Percentiles rank a stretch among this genome's conserved stretches.
Evolutionary conservation across 2,113 vertebrate genomes (phyloP).

Genomic region (Perccottus glenii): DNA sequence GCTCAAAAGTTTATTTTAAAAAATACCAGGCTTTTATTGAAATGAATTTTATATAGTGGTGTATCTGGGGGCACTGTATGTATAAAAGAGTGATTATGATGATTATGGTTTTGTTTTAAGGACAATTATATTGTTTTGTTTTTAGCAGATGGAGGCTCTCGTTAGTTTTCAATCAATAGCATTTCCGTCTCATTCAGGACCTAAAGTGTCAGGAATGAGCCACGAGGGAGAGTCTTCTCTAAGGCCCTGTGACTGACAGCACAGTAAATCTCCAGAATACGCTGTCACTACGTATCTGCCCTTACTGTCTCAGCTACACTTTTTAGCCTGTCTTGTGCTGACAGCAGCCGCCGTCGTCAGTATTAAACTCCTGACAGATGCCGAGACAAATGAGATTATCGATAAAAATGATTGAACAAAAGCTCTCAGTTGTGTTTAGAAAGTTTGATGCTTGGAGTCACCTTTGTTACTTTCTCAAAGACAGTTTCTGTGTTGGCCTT

Average conservation of each 20-base stretch:
- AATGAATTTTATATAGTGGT: too few species aligned
- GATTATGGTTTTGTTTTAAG: too few species aligned
- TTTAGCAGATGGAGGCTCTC: background rate
- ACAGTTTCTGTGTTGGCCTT: constrained; percentile 37
- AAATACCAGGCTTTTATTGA: too few species aligned
- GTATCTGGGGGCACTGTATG: too few species aligned
- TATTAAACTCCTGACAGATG: constrained; percentile 20
- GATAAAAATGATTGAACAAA: too few species aligned
- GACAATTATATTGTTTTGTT: too few species aligned
- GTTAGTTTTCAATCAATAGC: constrained; percentile 21
- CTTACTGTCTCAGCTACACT: constrained; percentile 33
- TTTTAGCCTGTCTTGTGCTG: constrained; percentile 42
- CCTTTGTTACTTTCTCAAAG: constrained; percentile 47
- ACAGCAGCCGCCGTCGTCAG: constrained; percentile 26
- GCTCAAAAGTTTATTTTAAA: too few species aligned
- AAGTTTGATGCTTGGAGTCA: constrained; percentile 23
- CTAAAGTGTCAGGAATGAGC: constrained; percentile 26
- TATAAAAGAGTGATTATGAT: too few species aligned
- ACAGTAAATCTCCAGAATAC: constrained; percentile 71
- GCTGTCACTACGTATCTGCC: constrained; percentile 54
- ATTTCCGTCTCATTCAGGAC: constrained; percentile 5
- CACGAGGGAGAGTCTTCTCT: constrained; percentile 5
- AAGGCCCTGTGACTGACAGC: constrained; percentile 57
- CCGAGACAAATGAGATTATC: too few species aligned
- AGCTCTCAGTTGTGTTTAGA: too few species aligned